phyloP scores from a whole-genome alignment of 2,888 invertebrate species.

The Drosophila aldrichi region DNA sequence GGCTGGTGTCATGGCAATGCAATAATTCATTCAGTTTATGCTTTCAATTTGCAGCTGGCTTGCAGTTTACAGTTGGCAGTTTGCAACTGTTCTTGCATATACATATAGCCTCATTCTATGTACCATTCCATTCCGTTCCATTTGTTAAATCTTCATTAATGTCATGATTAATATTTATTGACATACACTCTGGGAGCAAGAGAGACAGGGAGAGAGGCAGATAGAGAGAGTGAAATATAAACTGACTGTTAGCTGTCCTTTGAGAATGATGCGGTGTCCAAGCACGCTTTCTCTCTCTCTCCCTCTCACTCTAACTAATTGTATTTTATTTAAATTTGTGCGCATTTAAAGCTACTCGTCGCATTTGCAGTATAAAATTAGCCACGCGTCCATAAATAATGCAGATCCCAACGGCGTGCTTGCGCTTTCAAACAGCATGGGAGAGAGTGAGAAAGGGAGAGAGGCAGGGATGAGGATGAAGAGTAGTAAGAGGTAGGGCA shows the following conservation, averaged over 20 bases:
- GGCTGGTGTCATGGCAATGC: slow-evolving; percentile 41
- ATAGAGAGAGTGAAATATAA: slow-evolving; percentile 8
- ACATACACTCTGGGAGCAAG: slow-evolving; percentile 16
- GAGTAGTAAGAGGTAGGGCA: neutral
- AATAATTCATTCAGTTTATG: slow-evolving; percentile 48
- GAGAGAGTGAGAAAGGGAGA: neutral
- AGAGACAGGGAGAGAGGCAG: neutral
- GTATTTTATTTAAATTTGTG: slow-evolving; percentile 47
- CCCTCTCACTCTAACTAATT: slow-evolving; percentile 21
- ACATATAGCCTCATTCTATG: neutral
- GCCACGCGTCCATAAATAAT: slow-evolving; percentile 64
- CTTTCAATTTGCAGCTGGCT: slow-evolving; percentile 36
- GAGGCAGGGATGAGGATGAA: no score
- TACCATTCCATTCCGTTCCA: neutral
- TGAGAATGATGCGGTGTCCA: slow-evolving; percentile 1
- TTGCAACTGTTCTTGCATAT: slow-evolving; percentile 3
- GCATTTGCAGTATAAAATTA: slow-evolving; percentile 57
- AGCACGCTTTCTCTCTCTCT: neutral
- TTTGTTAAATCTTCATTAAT: slow-evolving; percentile 81
- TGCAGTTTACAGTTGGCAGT: slow-evolving; percentile 22
- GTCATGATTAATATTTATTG: slow-evolving; percentile 83
- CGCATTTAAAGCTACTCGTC: slow-evolving; percentile 27
- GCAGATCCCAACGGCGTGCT: slow-evolving; percentile 65
- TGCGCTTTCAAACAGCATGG: slow-evolving; percentile 30
- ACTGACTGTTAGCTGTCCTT: slow-evolving; percentile 11